Percentiles rank a stretch among this genome's conserved stretches.
Conservation (phyloP, 35 echinoderm and acorn worm genomes). For the Apostichopus californicus region DNA sequence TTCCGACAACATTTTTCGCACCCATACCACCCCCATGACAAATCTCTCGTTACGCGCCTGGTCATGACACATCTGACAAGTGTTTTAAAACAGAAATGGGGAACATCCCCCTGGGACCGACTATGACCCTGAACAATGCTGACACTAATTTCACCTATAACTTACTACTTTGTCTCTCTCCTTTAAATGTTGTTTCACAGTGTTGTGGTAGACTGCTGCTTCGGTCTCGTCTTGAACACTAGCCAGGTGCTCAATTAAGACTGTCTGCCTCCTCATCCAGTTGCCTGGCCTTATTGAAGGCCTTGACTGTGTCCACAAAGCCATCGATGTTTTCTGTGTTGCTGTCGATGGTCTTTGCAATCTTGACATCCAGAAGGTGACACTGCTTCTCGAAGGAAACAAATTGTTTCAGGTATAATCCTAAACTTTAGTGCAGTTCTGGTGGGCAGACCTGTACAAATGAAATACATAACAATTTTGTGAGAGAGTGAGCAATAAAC, state of each 20-base stretch:
- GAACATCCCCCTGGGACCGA: no score
- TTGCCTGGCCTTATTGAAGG: background rate
- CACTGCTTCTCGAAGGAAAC: conserved; percentile 2
- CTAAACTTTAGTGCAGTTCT: conserved; percentile 59
- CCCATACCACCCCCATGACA: no score
- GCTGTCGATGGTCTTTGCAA: background rate
- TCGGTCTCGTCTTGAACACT: background rate
- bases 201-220: background rate
- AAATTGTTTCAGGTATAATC: no score
- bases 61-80: no score
- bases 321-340: background rate
- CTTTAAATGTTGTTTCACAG: background rate
- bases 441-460: conserved; percentile 62
- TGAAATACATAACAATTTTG: background rate
- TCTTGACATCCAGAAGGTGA: conserved; percentile 56
- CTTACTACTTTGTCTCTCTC: conserved; percentile 33
- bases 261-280: background rate
- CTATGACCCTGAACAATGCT: no score
- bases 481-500: background rate
- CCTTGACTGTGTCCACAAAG: background rate
- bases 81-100: no score
- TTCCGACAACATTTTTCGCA: no score
- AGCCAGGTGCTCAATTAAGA: conserved; percentile 17
- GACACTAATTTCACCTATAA: no score
- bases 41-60: no score